Percentiles rank a stretch among this genome's conserved stretches.
Evolutionary conservation across 1,140 invertebrate genomes (phyloP).

Genomic region (Drosophila trapezifrons): DNA sequence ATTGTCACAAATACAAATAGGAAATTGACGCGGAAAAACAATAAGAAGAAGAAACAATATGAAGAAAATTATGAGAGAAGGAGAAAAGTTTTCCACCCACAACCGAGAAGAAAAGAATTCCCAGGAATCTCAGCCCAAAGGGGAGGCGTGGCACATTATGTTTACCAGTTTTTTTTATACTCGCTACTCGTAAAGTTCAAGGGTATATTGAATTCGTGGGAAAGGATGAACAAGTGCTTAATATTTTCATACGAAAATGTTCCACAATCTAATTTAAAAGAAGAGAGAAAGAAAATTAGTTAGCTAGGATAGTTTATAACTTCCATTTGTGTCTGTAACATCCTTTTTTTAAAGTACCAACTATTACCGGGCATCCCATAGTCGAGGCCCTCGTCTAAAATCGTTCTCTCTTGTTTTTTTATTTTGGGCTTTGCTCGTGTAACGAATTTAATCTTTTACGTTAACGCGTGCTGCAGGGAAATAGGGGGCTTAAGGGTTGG

Average conservation of each 20-base stretch:
- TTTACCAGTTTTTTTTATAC: constrained; percentile 45
- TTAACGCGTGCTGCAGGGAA: constrained; percentile 50
- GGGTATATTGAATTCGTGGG: not conserved
- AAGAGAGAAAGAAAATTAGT: too few species aligned
- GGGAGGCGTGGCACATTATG: constrained; percentile 32
- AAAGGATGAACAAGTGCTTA: too few species aligned
- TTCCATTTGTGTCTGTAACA: not conserved
- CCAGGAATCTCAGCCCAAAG: constrained; percentile 13
- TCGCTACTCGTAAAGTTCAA: not conserved
- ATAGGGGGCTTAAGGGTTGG: not conserved
- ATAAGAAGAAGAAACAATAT: constrained; percentile 42
- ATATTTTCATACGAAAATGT: not conserved
- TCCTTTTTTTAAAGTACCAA: not conserved
- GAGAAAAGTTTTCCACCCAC: constrained; percentile 33
- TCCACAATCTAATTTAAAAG: not conserved
- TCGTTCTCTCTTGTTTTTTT: not conserved
- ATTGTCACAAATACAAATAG: constrained; percentile 78
- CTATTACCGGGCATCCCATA: not conserved
- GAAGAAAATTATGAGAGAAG: constrained; percentile 45
- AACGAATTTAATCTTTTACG: constrained; percentile 74
- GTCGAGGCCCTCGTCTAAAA: not conserved
- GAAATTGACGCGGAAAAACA: constrained; percentile 73
- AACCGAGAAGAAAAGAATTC: constrained; percentile 21
- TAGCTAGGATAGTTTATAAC: not conserved
- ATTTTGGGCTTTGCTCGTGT: constrained; percentile 25